Evolutionary conservation across 2,113 vertebrate genomes (phyloP).

Genomic region (Atlantisia rogersi): DNA sequence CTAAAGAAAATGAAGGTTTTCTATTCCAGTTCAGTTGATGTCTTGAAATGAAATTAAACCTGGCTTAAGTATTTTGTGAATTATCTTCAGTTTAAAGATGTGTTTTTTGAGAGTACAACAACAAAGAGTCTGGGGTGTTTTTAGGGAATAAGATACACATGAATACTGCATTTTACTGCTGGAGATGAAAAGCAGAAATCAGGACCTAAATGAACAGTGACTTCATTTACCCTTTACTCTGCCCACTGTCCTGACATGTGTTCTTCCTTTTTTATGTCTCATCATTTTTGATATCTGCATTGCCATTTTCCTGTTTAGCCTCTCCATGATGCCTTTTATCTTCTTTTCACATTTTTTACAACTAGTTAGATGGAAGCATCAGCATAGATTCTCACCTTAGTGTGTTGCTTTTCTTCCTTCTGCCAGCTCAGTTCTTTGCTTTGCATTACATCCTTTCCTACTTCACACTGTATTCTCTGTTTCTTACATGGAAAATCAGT

Average conservation of each 20-base stretch:
- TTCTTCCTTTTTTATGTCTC: neutral
- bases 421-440: neutral
- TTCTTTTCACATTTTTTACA: neutral
- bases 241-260: neutral
- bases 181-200: neutral
- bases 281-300: neutral
- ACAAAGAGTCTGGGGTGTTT: neutral
- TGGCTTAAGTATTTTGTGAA: conserved; percentile 28
- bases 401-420: neutral
- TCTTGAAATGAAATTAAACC: conserved; percentile 62
- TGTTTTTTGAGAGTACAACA: conserved; percentile 13
- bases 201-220: neutral
- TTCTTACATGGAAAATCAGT: neutral
- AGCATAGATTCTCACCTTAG: neutral
- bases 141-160: neutral
- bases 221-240: neutral
- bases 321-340: neutral
- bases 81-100: conserved; percentile 16
- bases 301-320: neutral
- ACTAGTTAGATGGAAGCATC: neutral
- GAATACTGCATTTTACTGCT: neutral
- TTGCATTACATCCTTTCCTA: neutral
- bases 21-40: conserved; percentile 44
- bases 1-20: conserved; percentile 66
- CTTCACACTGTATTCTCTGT: neutral